Evolutionary conservation across 2,888 invertebrate species (phyloP), one percentile per base, ranked within the genome.

Genomic region (Tortrix viridana): DNA sequence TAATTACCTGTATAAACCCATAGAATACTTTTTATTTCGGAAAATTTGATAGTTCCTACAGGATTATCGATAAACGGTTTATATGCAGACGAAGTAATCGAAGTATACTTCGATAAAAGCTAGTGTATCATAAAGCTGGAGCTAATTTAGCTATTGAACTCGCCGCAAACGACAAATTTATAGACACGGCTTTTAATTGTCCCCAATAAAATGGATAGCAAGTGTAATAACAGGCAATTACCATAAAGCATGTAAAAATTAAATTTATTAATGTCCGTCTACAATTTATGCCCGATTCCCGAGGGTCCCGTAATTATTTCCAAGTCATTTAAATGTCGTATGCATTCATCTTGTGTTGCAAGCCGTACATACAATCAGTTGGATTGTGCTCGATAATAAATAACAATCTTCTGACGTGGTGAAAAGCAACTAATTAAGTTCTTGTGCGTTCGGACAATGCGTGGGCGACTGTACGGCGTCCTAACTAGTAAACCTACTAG

Each of bases 401-500:
- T 89, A 87, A 86, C 83, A 74, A 62, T 78, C 71, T 74, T 67
- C 74, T 67, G 79, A 80, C 79, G 81, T 76, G 84, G 81, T 83
- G 86, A 86, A 80, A 85, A 78, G 79, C 79, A 74, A 82, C 89
- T 90, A 90, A 90, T 90, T 89, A 90, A 90, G 90, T 88, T 88
- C 89, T 88, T 87, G 84, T 85, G 84, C 72, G 81, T 77, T 77
- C 74, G 77, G 72, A 79, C 77, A 70, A 69, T 66, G 82, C 83
- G 89, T 89, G 80, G 89, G 89, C 79, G 83, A 69, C 67, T 74
- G 77, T 75, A 75, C 69, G 70, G 75, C 75, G 73, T 74, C 75
- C 74, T 76, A 48, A 23, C 37, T 43, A 37, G 14, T 3, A 12
- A 19, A 7, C 22, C 41, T 7, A n/a, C 38, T 56, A 66, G 66